These are phyloP conservation scores for Unio pictorum DNA, from an alignment of 2,888 invertebrate species.

Conservation along the genomic window DNA sequence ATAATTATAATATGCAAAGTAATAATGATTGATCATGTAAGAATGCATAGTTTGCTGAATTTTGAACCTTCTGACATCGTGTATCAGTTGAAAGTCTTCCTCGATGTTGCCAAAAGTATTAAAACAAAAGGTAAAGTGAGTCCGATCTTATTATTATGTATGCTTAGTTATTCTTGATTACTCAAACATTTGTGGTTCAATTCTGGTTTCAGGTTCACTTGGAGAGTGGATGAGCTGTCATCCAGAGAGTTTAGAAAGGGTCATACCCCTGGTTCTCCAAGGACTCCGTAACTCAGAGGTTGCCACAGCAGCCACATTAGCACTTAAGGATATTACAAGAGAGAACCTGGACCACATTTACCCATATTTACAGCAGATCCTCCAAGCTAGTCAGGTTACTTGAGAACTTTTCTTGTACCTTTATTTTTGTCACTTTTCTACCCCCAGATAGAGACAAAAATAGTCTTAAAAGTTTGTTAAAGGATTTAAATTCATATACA, in stretches of 20 bases:
- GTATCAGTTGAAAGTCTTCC: neutral
- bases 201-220: slow-evolving; percentile 79
- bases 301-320: slow-evolving; percentile 87
- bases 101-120: neutral
- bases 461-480: no score
- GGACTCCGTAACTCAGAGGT: slow-evolving; percentile 80
- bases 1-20: no score
- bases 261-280: slow-evolving; percentile 80
- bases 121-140: no score
- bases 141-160: no score
- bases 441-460: no score
- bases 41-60: no score
- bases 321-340: slow-evolving; percentile 88
- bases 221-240: slow-evolving; percentile 88
- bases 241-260: slow-evolving; percentile 79
- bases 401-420: no score
- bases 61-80: neutral
- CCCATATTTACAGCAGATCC: slow-evolving; percentile 83
- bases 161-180: no score
- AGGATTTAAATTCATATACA: no score
- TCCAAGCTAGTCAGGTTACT: slow-evolving; percentile 77
- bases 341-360: slow-evolving; percentile 85
- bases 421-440: no score
- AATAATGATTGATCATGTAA: no score
- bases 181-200: neutral